A percentile compares a stretch with the other conserved stretches of the same genome.
Evolutionary conservation across 2,797 vertebrate species (phyloP).

Genomic region (Sebastes nivosus): DNA sequence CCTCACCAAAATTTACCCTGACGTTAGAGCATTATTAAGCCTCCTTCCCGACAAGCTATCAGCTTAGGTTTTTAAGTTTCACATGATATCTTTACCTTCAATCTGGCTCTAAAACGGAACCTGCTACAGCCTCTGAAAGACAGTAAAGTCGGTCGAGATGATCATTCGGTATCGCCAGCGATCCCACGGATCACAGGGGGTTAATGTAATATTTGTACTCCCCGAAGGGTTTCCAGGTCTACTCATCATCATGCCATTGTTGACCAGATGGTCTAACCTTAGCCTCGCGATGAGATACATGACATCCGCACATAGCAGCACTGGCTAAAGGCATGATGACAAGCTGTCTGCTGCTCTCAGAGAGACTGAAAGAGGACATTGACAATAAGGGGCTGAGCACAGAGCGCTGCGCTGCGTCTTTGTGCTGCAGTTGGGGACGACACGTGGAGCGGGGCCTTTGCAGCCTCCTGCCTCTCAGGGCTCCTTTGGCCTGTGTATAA

Average conservation of each 20-base stretch:
- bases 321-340: constrained; percentile 47
- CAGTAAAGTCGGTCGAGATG: too few relatives aligned
- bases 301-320: constrained; percentile 40
- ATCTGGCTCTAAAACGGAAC: too few relatives aligned
- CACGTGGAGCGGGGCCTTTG: constrained; percentile 38
- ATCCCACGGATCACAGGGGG: too few relatives aligned
- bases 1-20: too few relatives aligned
- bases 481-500: constrained; percentile 81
- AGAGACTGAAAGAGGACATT: constrained; percentile 46
- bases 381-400: constrained; percentile 38
- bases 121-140: too few relatives aligned
- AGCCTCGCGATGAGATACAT: constrained; percentile 38
- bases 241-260: neutral
- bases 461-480: constrained; percentile 74
- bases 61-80: too few relatives aligned
- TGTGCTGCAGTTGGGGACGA: constrained; percentile 22
- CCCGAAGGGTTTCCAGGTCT: neutral
- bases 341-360: constrained; percentile 59
- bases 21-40: too few relatives aligned
- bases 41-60: too few relatives aligned
- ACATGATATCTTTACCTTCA: too few relatives aligned
- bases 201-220: neutral
- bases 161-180: too few relatives aligned
- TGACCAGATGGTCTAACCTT: constrained; percentile 26
- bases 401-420: constrained; percentile 37